Base-by-base conservation (phyloP, 1,140 invertebrate species). In the Patella vulgata region DNA sequence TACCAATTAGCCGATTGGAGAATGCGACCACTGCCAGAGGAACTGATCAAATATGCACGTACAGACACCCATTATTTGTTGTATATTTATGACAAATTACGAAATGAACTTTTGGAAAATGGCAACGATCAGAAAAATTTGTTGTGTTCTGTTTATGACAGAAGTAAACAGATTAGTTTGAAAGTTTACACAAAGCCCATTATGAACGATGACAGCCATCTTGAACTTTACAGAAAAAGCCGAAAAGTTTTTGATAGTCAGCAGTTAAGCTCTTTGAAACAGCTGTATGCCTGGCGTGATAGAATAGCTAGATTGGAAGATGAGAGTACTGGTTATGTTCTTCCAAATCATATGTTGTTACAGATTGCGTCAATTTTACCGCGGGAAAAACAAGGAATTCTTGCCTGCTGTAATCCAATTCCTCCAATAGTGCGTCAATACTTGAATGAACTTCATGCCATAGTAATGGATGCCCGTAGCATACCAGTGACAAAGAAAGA, bases 1-100 rank as follows among this genome's bases (percentile, higher is more conserved):
- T 95, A 92, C 81, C 97, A 98, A 82, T 81, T 96, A 31, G 95
- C 96, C 2, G 97, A 99, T 84, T 99, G 97, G 97, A 90, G 97
- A 63, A 93, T 97, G 25, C 87, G 95, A 50, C 97, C 97, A 0
- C 83, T 99, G 33, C 92, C 94, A 0, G 86, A 89, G 28, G 91
- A 93, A 73, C 87, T 98, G 70, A 84, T 94, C 1, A 86, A 89
- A 57, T 99, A 99, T 85, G 97, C 97, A 0, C 87, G 96, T 30
- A 89, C 91, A 77, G 97, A 99, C 82, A 99, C 97, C 0, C 96
- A 98, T 83, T 98, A 95, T 84, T 86, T 99, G 53, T 86, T 99
- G 0, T 96, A 96, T 78, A 91, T 99, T 62, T 98, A 95, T 86
- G 91, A 96, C 54, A 82, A 87, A 9, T 85, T 99, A 80, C 89